Conservation (phyloP, 2,797 vertebrate genomes). For the Cygnus olor region DNA sequence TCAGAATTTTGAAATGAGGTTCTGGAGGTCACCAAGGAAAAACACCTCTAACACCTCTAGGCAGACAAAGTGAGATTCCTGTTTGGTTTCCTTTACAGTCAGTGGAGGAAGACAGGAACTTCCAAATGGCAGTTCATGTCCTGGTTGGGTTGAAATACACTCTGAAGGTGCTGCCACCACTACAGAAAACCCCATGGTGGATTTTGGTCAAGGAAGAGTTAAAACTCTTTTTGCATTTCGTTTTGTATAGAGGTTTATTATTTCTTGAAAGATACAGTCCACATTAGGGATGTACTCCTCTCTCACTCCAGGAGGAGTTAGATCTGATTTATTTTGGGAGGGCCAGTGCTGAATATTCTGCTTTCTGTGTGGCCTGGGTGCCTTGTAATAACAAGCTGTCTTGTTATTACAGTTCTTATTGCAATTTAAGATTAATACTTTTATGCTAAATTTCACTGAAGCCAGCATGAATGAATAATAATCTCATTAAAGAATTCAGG, state of each 20-base stretch:
- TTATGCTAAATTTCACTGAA: conserved; percentile 33
- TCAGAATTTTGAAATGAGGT: neutral
- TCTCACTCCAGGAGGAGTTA: neutral
- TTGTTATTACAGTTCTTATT: conserved; percentile 39
- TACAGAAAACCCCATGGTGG: neutral
- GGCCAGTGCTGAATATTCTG: neutral
- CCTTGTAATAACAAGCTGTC: conserved; percentile 29
- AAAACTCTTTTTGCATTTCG: neutral
- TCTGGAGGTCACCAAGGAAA: neutral
- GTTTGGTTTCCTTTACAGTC: neutral
- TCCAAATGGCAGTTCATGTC: neutral
- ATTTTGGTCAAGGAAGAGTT: neutral
- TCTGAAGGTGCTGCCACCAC: neutral
- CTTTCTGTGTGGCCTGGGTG: conserved; percentile 50
- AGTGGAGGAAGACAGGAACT: neutral
- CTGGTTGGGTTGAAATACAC: neutral
- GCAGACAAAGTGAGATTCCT: neutral
- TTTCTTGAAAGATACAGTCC: conserved; percentile 23
- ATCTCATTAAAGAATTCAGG: conserved; percentile 33
- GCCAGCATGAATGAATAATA: conserved; percentile 47
- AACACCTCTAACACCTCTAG: rapidly evolving
- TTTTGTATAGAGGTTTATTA: conserved; percentile 1
- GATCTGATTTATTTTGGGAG: conserved; percentile 45
- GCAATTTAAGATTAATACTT: conserved; percentile 27
- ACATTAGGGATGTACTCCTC: neutral